Evolutionary conservation across 2,888 invertebrate species (phyloP).

Genomic region (Clostera curtula): DNA sequence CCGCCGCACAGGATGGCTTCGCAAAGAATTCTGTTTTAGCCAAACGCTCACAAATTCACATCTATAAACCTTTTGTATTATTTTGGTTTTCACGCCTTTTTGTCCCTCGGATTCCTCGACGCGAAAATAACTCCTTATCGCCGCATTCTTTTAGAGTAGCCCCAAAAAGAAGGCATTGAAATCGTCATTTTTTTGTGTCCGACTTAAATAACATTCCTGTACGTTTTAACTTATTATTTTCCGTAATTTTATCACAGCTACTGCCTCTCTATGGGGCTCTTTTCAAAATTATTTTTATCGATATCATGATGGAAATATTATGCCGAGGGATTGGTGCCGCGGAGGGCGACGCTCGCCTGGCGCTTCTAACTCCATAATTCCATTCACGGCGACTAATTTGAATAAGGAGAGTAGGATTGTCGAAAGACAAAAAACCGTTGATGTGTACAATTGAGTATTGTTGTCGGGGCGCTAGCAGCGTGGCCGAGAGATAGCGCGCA

Average conservation of each 20-base stretch:
- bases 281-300: conserved; percentile 6
- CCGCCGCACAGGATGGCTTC: conserved; percentile 75
- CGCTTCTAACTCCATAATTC: conserved; percentile 32
- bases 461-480: conserved; percentile 34
- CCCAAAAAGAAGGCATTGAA: conserved; percentile 56
- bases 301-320: background rate
- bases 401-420: conserved; percentile 43
- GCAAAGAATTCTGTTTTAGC: conserved; percentile 72
- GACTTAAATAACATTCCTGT: conserved; percentile 54
- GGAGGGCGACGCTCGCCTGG: conserved; percentile 17
- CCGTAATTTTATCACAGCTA: conserved; percentile 39
- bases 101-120: conserved; percentile 66
- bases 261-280: conserved; percentile 20
- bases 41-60: conserved; percentile 74
- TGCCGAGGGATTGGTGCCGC: background rate
- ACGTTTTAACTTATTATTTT: conserved; percentile 45
- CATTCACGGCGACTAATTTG: conserved; percentile 38
- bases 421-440: conserved; percentile 38
- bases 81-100: conserved; percentile 75
- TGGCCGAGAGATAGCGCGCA: conserved; percentile 38
- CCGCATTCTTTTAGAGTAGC: conserved; percentile 69
- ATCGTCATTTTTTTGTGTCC: conserved; percentile 55
- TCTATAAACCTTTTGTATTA: conserved; percentile 69
- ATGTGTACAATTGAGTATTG: conserved; percentile 46
- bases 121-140: conserved; percentile 73